A percentile compares a stretch with the other conserved stretches of the same genome.
Conservation (phyloP, 2,113 vertebrate species). For the Fregetta grallaria region DNA sequence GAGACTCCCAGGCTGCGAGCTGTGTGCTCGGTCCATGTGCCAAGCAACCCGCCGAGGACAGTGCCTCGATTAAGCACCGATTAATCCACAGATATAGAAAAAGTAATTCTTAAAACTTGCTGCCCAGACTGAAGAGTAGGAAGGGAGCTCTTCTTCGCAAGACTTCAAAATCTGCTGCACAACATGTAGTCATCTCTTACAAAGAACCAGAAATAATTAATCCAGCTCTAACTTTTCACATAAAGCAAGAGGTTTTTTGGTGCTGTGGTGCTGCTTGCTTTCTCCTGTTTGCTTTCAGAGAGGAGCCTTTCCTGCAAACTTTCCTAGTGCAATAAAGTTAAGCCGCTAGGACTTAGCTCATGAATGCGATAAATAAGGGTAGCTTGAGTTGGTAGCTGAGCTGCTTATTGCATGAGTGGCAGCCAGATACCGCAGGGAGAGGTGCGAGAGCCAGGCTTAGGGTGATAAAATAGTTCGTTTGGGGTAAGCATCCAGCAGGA, state of each 20-base stretch:
- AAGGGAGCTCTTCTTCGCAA: not conserved
- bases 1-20: not conserved
- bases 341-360: rapidly evolving
- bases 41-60: not conserved
- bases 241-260: not conserved
- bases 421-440: not conserved
- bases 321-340: not conserved
- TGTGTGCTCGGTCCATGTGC: not conserved
- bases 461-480: not conserved
- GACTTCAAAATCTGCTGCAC: not conserved
- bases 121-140: not conserved
- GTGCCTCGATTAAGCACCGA: not conserved
- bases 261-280: not conserved
- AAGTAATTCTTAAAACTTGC: not conserved
- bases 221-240: not conserved
- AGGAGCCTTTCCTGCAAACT: not conserved
- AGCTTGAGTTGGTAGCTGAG: not conserved
- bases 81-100: not conserved
- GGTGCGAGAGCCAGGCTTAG: not conserved
- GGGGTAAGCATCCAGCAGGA: not conserved
- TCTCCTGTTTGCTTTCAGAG: not conserved
- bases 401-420: not conserved
- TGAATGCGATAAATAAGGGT: not conserved
- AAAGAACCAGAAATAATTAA: not conserved
- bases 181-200: not conserved